Evolutionary conservation across 1,140 invertebrate species (phyloP), one percentile per base, ranked within the genome.

Genomic region (Leptopilina boulardi): DNA sequence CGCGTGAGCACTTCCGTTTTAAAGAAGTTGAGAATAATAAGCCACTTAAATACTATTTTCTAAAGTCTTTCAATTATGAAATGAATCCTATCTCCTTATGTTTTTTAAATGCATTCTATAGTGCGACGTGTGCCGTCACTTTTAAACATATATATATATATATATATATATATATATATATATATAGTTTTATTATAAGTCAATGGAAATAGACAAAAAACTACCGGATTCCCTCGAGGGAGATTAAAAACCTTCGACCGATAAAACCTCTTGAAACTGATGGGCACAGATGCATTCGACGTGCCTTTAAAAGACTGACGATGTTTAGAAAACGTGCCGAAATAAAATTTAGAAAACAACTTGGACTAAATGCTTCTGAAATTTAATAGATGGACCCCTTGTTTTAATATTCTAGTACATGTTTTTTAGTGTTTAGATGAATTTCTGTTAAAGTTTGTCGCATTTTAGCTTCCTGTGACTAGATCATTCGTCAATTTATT

Each of bases 251-350:
- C 75, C 81, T 9, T 15, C 75, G 42, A 15, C 73, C 76, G 73
- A 71, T 76, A 75, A 79, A 75, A 74, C 41, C 41, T 66, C 18
- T 19, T 73, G n/a, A 77, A 75, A 81, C 73, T 47, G 73, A 81
- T 73, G 75, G 19, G 66, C 59, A 18, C 79, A 80, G 77, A 81
- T 83, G 75, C 51, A 59, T 79, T 79, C 74, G 56, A 30, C 74
- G 77, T 77, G 78, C 74, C 77, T 79, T 42, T 75, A 73, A 71
- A 78, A 76, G 82, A 75, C 70, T 47, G 73, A 73, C 59, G 71
- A 70, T 87, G 86, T 87, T 87, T 85, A 84, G 78, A 83, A 85
- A 86, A 89, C 87, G 87, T 88, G 87, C 83, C 87, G 86, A 87
- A 87, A 59, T 59, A 59, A 26, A 26, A 10, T 30, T 26, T 13